Conservation (phyloP, 1,140 invertebrate species). For the Condylostylus longicornis region DNA sequence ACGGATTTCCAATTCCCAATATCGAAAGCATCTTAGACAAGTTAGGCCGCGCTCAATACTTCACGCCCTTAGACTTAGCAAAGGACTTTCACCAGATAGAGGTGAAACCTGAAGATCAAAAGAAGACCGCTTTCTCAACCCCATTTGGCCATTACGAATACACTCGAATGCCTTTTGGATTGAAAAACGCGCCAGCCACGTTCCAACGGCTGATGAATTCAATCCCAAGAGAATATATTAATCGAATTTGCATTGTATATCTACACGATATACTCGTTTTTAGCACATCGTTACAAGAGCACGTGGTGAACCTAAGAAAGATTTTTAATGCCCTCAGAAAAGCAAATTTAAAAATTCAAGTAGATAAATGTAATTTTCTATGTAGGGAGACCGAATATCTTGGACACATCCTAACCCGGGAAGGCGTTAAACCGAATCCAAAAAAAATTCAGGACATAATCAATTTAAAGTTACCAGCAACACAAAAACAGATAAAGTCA, state of each 20-base stretch:
- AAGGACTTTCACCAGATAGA: slow-evolving; percentile 32
- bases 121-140: slow-evolving; percentile 12
- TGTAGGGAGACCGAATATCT: slow-evolving; percentile 19
- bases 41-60: slow-evolving; percentile 9
- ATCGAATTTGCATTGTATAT: slow-evolving; percentile 21
- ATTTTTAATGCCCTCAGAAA: slow-evolving; percentile 26
- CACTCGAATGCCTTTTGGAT: slow-evolving; percentile 27
- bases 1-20: slow-evolving; percentile 13
- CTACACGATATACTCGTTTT: slow-evolving; percentile 26
- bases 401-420: slow-evolving; percentile 18
- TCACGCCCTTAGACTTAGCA: slow-evolving; percentile 12
- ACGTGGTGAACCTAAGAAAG: slow-evolving; percentile 17
- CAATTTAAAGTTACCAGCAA: slow-evolving; percentile 13
- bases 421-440: slow-evolving; percentile 11
- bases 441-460: slow-evolving; percentile 11
- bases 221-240: slow-evolving; percentile 16
- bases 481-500: slow-evolving; percentile 11
- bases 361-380: slow-evolving; percentile 23
- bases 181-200: slow-evolving; percentile 28
- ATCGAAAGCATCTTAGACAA: slow-evolving; percentile 10
- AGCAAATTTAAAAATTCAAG: slow-evolving; percentile 16
- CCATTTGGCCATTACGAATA: slow-evolving; percentile 10
- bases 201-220: slow-evolving; percentile 34
- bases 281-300: slow-evolving; percentile 17
- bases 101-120: slow-evolving; percentile 7